A percentile compares a stretch with the other conserved stretches of the same genome.
Evolutionary conservation across 2,113 vertebrate genomes (phyloP).

Genomic region (Sprattus sprattus): DNA sequence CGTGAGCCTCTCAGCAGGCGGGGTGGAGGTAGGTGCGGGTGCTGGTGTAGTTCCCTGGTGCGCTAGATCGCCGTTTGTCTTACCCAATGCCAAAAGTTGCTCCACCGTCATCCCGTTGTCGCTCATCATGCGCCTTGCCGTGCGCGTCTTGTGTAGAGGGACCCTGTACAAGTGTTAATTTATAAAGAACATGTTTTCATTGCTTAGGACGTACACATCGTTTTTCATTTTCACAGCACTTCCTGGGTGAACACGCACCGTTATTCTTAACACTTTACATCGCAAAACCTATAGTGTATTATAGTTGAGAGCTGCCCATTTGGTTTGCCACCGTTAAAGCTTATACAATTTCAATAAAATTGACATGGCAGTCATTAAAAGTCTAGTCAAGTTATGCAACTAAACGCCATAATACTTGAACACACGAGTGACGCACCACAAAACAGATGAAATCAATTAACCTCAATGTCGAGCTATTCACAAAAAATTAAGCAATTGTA

Average conservation of each 20-base stretch:
- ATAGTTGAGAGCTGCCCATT: too few species aligned
- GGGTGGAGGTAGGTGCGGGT: not conserved
- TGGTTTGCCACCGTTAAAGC: not conserved
- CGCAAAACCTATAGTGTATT: too few species aligned
- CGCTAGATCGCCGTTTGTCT: not conserved
- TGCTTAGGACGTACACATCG: not conserved
- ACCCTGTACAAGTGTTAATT: conserved; percentile 61
- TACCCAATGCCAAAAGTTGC: conserved; percentile 54
- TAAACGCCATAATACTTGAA: not conserved
- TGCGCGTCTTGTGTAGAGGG: conserved; percentile 70
- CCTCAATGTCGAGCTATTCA: not conserved
- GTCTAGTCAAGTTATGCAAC: not conserved
- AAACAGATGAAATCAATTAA: not conserved
- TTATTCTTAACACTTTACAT: not conserved
- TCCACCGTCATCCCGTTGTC: conserved; percentile 61
- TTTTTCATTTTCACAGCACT: not conserved
- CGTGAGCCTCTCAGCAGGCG: conserved; percentile 72
- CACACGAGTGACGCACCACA: not conserved
- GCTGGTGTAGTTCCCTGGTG: not conserved
- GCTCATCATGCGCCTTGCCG: conserved; percentile 58
- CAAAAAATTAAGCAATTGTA: not conserved
- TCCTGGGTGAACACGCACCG: not conserved
- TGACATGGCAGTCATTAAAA: not conserved
- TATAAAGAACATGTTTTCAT: not conserved
- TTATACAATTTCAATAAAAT: not conserved